These are phyloP conservation scores for Oreocharis arfaki DNA, from an alignment of 2,113 vertebrate species.

Conservation along the genomic window DNA sequence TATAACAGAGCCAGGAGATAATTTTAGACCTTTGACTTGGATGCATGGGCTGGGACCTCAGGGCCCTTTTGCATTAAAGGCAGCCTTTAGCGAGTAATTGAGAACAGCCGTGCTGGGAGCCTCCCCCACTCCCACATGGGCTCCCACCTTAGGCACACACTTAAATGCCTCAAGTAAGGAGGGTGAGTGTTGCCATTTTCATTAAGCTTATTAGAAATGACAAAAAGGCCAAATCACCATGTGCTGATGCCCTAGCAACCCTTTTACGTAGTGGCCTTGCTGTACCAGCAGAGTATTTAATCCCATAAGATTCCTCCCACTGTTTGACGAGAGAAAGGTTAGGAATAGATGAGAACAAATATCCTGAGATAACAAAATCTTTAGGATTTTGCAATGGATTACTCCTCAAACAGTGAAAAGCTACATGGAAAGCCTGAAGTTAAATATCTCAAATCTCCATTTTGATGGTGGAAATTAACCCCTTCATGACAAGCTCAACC, in stretches of 20 bases:
- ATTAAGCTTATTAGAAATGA: constrained; percentile 18
- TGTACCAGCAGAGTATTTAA: not conserved
- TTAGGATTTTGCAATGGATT: constrained; percentile 10
- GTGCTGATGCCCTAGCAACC: constrained; percentile 21
- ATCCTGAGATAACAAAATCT: not conserved
- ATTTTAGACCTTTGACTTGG: constrained; percentile 2
- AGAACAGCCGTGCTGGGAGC: not conserved
- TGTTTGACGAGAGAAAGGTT: constrained; percentile 43
- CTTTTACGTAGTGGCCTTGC: not conserved
- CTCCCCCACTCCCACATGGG: not conserved
- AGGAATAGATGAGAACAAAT: constrained; percentile 5
- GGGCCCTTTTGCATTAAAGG: not conserved
- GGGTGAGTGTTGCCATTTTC: not conserved
- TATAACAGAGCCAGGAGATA: not conserved
- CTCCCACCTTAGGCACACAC: not conserved
- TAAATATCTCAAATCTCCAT: not conserved
- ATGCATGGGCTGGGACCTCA: not conserved
- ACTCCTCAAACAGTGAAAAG: constrained; percentile 11
- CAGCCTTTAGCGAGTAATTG: not conserved
- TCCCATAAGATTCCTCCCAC: not conserved
- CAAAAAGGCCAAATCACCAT: constrained; percentile 27
- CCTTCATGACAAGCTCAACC: not conserved
- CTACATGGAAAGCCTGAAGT: not conserved
- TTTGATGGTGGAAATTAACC: not conserved
- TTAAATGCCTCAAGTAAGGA: constrained; percentile 5